These are phyloP conservation scores for Oligia fasciuncula DNA, from an alignment of 2,888 invertebrate species.

Conservation along the genomic window DNA sequence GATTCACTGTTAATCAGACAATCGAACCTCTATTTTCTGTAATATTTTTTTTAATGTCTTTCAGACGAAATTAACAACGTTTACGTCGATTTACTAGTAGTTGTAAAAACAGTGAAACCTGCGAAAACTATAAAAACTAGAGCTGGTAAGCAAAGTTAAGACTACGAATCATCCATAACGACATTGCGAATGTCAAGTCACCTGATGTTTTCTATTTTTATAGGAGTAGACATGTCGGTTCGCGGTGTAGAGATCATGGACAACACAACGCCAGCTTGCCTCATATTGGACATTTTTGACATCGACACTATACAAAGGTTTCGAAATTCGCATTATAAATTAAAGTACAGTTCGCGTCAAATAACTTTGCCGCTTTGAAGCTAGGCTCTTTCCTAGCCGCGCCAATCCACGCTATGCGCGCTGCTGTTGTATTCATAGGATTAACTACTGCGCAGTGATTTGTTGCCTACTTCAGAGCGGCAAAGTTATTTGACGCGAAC, in stretches of 20 bases:
- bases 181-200: neutral
- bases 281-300: conserved; percentile 92
- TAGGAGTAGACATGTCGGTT: conserved; percentile 89
- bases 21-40: neutral
- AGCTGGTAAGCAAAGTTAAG: conserved; percentile 79
- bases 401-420: too few relatives aligned
- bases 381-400: too few relatives aligned
- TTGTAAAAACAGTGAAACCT: conserved; percentile 91
- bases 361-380: too few relatives aligned
- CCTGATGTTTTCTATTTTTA: conserved; percentile 41
- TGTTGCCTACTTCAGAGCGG: too few relatives aligned
- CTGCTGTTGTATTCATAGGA: too few relatives aligned
- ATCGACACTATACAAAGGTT: conserved; percentile 92
- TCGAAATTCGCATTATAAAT: neutral
- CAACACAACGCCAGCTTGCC: conserved; percentile 90
- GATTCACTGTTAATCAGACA: neutral
- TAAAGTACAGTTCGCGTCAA: neutral
- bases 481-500: too few relatives aligned
- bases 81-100: conserved; percentile 92
- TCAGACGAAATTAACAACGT: conserved; percentile 83
- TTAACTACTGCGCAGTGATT: too few relatives aligned
- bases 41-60: conserved; percentile 44
- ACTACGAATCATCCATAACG: neutral
- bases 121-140: conserved; percentile 91
- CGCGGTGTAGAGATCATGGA: conserved; percentile 92